A percentile compares a stretch with the other conserved stretches of the same genome.
Evolutionary conservation across 1,140 invertebrate genomes (phyloP).

Genomic region (Cylas formicarius): DNA sequence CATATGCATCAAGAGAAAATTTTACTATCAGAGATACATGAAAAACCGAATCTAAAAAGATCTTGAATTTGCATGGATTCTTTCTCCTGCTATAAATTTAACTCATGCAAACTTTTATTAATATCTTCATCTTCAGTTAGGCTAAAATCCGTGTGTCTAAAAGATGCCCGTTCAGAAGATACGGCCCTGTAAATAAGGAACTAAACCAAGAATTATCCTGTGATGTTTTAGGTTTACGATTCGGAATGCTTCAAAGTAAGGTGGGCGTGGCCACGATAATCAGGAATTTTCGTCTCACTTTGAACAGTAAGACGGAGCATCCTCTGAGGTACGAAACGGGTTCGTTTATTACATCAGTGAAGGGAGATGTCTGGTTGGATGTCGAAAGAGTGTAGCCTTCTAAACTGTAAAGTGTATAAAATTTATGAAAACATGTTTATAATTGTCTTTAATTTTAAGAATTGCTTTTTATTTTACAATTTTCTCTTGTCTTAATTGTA

Average conservation of each 20-base stretch:
- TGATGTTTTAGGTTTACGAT: slow-evolving; percentile 35
- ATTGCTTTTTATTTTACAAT: too few relatives aligned
- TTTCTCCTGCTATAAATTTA: background rate
- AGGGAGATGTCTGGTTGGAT: slow-evolving; percentile 37
- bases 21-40: too few relatives aligned
- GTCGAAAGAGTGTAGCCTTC: slow-evolving; percentile 41
- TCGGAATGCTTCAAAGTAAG: slow-evolving; percentile 40
- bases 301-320: slow-evolving; percentile 27
- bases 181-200: too few relatives aligned
- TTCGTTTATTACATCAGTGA: slow-evolving; percentile 41
- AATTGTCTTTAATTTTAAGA: too few relatives aligned
- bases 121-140: background rate
- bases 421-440: too few relatives aligned
- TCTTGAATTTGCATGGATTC: background rate
- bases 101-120: background rate
- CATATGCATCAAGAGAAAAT: too few relatives aligned
- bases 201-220: too few relatives aligned
- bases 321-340: slow-evolving; percentile 33
- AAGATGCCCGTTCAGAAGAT: too few relatives aligned
- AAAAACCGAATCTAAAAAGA: too few relatives aligned
- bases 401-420: too few relatives aligned
- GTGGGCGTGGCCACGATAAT: slow-evolving; percentile 34
- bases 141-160: too few relatives aligned
- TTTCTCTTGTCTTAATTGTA: too few relatives aligned
- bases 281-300: slow-evolving; percentile 30